A percentile compares a stretch with the other conserved stretches of the same genome.
Evolutionary conservation across 2,113 vertebrate species (phyloP).

Genomic region (Coptodon bakossiorum): DNA sequence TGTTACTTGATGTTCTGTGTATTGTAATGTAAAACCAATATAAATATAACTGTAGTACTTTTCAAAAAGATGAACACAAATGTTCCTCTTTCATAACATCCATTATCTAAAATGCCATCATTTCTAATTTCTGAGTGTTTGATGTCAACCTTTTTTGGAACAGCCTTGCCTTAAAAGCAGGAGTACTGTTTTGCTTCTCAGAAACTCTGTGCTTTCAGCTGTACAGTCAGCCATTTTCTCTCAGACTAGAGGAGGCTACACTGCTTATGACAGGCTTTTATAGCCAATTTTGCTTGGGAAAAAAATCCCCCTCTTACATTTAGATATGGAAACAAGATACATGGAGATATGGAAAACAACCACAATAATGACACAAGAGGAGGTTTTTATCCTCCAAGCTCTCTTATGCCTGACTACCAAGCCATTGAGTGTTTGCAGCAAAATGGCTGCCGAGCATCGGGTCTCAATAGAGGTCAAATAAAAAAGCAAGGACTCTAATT

Average conservation of each 20-base stretch:
- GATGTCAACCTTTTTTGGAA: not conserved
- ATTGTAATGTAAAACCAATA: not conserved
- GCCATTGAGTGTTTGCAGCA: not conserved
- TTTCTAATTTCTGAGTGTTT: not conserved
- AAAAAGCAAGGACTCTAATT: not conserved
- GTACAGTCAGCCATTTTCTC: constrained; percentile 48
- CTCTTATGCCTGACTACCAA: not conserved
- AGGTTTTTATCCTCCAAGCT: not conserved
- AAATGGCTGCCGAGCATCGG: constrained; percentile 27
- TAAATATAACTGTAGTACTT: not conserved
- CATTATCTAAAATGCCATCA: not conserved
- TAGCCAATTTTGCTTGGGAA: not conserved
- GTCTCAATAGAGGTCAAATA: not conserved
- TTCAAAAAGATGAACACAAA: not conserved
- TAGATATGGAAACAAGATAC: not conserved
- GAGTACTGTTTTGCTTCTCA: not conserved
- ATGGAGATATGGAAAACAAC: not conserved
- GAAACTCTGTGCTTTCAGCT: constrained; percentile 20
- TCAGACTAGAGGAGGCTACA: constrained; percentile 11
- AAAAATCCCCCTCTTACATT: not conserved
- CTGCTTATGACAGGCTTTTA: not conserved
- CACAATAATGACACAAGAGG: not conserved
- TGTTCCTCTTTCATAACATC: not conserved
- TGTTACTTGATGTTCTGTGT: not conserved
- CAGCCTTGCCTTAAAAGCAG: not conserved